Evolutionary conservation across 1,140 invertebrate genomes (phyloP).

Genomic region (Carcinoscorpius rotundicauda): DNA sequence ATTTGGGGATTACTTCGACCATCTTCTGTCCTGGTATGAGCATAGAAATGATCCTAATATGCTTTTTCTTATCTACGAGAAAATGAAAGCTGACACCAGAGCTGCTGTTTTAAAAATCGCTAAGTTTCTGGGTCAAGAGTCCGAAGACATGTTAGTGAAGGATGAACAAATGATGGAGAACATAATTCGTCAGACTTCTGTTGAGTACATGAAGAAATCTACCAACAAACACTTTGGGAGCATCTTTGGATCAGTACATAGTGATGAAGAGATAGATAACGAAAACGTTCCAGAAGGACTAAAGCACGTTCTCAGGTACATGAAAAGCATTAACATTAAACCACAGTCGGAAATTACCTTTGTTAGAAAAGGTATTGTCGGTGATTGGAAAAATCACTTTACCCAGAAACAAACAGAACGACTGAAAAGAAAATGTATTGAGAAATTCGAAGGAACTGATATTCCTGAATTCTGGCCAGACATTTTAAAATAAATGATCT

Average conservation of each 20-base stretch:
- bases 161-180: conserved; percentile 9
- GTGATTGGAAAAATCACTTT: too few relatives aligned
- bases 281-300: neutral
- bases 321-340: neutral
- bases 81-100: conserved; percentile 18
- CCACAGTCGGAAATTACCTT: neutral
- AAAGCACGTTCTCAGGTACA: too few relatives aligned
- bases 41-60: conserved; percentile 27
- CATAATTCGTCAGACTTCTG: conserved; percentile 11
- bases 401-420: too few relatives aligned
- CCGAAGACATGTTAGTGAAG: conserved; percentile 3
- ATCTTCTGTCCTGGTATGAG: conserved; percentile 30
- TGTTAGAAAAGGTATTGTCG: neutral
- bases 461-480: too few relatives aligned
- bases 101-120: conserved; percentile 15
- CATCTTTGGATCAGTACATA: neutral
- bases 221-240: conserved; percentile 3
- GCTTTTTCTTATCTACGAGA: conserved; percentile 29
- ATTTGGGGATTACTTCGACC: conserved; percentile 34
- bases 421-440: too few relatives aligned
- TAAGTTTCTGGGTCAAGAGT: conserved; percentile 12
- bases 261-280: neutral
- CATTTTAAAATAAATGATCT: too few relatives aligned
- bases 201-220: conserved; percentile 10
- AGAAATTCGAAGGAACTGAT: too few relatives aligned